Conservation (phyloP, 2,888 invertebrate genomes). For the Elegia similella region DNA sequence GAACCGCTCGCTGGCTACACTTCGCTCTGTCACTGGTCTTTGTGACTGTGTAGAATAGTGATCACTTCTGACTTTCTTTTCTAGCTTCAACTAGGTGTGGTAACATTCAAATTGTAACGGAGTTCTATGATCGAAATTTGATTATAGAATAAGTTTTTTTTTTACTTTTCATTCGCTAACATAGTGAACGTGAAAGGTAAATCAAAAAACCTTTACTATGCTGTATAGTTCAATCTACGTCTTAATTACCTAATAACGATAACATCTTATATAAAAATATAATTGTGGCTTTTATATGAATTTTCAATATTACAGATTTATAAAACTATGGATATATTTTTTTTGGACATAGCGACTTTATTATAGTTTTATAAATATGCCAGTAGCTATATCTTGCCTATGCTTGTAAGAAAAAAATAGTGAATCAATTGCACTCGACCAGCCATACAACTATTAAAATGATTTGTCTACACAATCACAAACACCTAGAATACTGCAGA, state of each 20-base stretch:
- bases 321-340: too few relatives aligned
- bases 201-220: neutral
- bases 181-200: neutral
- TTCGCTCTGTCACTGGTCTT: slow-evolving; percentile 17
- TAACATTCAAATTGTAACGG: too few relatives aligned
- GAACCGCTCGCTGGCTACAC: slow-evolving; percentile 30
- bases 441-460: neutral
- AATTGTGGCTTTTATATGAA: neutral
- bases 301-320: too few relatives aligned
- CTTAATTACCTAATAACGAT: neutral
- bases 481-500: slow-evolving; percentile 34
- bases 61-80: neutral
- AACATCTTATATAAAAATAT: neutral
- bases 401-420: neutral
- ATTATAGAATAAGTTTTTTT: neutral
- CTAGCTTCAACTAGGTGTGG: neutral
- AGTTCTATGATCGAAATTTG: too few relatives aligned
- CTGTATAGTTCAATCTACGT: neutral
- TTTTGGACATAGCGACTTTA: too few relatives aligned
- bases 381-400: slow-evolving; percentile 1
- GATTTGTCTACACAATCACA: slow-evolving; percentile 44
- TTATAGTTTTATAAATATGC: too few relatives aligned
- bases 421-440: neutral
- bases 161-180: neutral
- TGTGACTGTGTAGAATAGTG: slow-evolving; percentile 20